A percentile compares a stretch with the other conserved stretches of the same genome.
Conservation (phyloP, 2,113 vertebrate species). For the Podilymbus podiceps region DNA sequence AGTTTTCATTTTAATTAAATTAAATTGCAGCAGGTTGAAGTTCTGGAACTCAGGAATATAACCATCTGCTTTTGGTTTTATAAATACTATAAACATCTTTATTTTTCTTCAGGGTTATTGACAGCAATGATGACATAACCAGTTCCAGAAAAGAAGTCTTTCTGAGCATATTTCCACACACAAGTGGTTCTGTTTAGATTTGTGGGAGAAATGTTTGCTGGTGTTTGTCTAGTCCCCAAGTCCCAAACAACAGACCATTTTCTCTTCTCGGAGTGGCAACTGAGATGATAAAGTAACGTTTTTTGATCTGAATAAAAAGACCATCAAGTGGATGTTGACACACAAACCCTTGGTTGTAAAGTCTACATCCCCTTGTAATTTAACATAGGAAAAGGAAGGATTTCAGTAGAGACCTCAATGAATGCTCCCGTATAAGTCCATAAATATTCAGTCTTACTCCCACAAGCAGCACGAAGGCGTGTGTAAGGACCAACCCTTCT, state of each 20-base stretch:
- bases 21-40: slow-evolving; percentile 61
- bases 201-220: slow-evolving; percentile 42
- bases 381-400: neutral
- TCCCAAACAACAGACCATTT: slow-evolving; percentile 11
- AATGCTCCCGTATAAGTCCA: neutral
- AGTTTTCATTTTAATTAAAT: slow-evolving; percentile 72
- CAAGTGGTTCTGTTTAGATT: slow-evolving; percentile 29
- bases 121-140: slow-evolving; percentile 49
- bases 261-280: slow-evolving; percentile 30
- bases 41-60: slow-evolving; percentile 65
- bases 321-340: neutral
- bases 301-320: neutral
- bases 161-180: slow-evolving; percentile 36
- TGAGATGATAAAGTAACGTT: neutral
- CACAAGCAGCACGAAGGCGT: neutral
- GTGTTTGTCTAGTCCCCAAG: slow-evolving; percentile 4
- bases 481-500: neutral
- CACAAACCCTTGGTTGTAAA: neutral
- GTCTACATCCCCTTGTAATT: neutral
- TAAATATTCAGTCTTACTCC: neutral
- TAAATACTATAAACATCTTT: slow-evolving; percentile 55
- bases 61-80: slow-evolving; percentile 60
- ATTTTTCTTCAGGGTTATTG: slow-evolving; percentile 68
- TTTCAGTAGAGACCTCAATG: neutral
- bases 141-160: slow-evolving; percentile 45